phyloP scores from a whole-genome alignment of 2,797 vertebrate species.

The Antennarius maculatus region DNA sequence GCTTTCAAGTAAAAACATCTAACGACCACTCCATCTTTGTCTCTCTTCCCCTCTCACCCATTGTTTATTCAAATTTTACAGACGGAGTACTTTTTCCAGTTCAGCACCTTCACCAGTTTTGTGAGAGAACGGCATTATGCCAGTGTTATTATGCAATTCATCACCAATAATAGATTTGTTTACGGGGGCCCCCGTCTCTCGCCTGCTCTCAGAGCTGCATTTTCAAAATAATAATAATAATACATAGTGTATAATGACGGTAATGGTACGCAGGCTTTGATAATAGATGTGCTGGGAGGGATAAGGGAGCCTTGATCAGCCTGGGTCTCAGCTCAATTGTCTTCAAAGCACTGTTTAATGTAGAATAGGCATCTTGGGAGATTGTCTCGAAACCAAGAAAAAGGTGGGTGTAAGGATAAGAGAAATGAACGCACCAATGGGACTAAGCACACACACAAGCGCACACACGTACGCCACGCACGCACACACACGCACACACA shows the following conservation, averaged over 20 bases:
- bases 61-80: slow-evolving; percentile 88
- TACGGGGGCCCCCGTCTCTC: slow-evolving; percentile 81
- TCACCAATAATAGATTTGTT: slow-evolving; percentile 91
- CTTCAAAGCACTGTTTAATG: slow-evolving; percentile 85
- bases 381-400: slow-evolving; percentile 78
- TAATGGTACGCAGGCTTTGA: slow-evolving; percentile 82
- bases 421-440: slow-evolving; percentile 71
- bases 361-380: slow-evolving; percentile 78
- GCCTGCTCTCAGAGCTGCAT: slow-evolving; percentile 81
- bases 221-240: slow-evolving; percentile 87
- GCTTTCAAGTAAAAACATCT: slow-evolving; percentile 73
- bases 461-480: slow-evolving; percentile 20
- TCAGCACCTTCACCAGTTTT: slow-evolving; percentile 87
- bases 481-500: slow-evolving; percentile 10
- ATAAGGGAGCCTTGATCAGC: slow-evolving; percentile 81
- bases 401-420: slow-evolving; percentile 80
- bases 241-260: slow-evolving; percentile 84
- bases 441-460: slow-evolving; percentile 43
- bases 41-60: slow-evolving; percentile 71
- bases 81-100: slow-evolving; percentile 87
- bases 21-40: slow-evolving; percentile 73
- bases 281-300: slow-evolving; percentile 82
- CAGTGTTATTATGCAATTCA: slow-evolving; percentile 89
- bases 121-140: slow-evolving; percentile 87
- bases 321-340: slow-evolving; percentile 81